Conservation (phyloP, 2,797 vertebrate species). For the Aotus griseimembra region DNA sequence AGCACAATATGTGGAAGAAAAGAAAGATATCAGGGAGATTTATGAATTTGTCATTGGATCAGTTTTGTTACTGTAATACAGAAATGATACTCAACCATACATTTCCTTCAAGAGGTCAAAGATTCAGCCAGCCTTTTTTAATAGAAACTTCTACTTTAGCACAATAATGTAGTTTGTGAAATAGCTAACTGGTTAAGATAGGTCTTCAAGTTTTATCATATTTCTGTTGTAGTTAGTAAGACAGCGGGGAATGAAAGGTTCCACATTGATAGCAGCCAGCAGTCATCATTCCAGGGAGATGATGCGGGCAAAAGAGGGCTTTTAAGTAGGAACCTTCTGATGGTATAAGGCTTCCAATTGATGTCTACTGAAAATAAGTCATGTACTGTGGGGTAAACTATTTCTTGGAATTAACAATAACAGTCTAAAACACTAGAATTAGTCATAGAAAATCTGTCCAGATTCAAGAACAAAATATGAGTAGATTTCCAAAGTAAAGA, state of each 20-base stretch:
- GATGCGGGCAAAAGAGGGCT: neutral
- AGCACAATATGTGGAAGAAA: neutral
- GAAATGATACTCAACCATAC: neutral
- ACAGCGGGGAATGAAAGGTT: neutral
- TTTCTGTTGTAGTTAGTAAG: neutral
- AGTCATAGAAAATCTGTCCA: neutral
- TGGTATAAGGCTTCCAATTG: neutral
- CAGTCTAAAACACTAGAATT: neutral
- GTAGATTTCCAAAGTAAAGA: neutral
- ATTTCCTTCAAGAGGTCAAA: neutral
- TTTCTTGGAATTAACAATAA: neutral
- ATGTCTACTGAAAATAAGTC: neutral
- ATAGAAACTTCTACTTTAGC: neutral
- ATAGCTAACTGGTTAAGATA: neutral
- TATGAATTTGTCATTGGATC: neutral
- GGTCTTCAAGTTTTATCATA: neutral
- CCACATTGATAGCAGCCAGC: too few relatives aligned
- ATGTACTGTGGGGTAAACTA: neutral
- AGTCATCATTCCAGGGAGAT: neutral
- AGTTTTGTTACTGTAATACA: neutral
- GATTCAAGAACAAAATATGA: neutral
- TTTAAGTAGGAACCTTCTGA: neutral
- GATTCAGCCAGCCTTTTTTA: neutral
- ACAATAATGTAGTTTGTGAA: neutral
- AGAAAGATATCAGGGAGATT: neutral